Base-by-base conservation (phyloP, 2,888 invertebrate species). In the Yponomeuta sedellus region DNA sequence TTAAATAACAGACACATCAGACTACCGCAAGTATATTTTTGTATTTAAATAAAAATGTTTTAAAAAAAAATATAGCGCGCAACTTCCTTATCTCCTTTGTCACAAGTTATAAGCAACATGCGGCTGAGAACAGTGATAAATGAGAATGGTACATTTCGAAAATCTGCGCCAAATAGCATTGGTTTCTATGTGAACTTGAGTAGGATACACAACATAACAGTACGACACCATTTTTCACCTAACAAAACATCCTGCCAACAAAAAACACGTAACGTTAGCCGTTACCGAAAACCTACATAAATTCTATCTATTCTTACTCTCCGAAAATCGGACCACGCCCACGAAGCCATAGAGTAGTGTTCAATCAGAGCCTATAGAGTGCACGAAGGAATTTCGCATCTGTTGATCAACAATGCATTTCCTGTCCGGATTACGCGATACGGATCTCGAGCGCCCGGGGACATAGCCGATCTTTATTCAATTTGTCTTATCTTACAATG, bases 381-480 rank as follows among this genome's bases (percentile, higher is more conserved):
- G 16, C 44, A 52, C 12, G 44, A 52, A 77, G 87, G 90, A 83
- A 90, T 91, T 90, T 89, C 88, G 87, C 91, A 90, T 91, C 90
- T 90, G 90, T 81, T 79, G 72, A 74, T 75, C 75, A 71, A 88
- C 88, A 91, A 90, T 83, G 79, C 78, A 75, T 78, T 91, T 91
- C 91, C 91, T 90, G 91, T 88, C 81, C 84, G 89, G 88, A 88
- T 89, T 89, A 34, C 39, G 74, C 82, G 89, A 88, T 88, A 81
- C 80, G 78, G 81, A 86, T 88, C 87, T 82, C 71, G 73, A 79
- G 85, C 81, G 85, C 85, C 84, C 79, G 69, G 75, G 82, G 85
- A 76, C 75, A 82, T 52, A 16, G 44, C 44, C 76, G 77, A 73
- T 74, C 73, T 79, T 81, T 84, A 80, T 83, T 78, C 75, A 79